A percentile compares a stretch with the other conserved stretches of the same genome.
These are phyloP conservation scores for Polyommatus iphigenia DNA, from an alignment of 2,888 invertebrate species.

Conservation along the genomic window DNA sequence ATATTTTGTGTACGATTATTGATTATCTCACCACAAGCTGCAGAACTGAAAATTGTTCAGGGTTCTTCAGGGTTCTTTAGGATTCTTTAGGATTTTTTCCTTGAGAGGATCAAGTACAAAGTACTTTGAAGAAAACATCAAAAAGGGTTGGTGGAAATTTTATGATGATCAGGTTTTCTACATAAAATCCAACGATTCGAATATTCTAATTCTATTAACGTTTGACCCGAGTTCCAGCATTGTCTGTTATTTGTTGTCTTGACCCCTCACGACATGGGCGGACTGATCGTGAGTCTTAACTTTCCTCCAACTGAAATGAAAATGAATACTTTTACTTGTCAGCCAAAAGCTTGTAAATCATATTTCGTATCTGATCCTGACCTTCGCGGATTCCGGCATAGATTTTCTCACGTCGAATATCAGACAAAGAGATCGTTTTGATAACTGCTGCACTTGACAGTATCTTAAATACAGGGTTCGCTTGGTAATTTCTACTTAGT, in stretches of 20 bases:
- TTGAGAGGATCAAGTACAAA: neutral
- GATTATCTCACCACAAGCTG: too few relatives aligned
- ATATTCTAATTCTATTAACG: slow-evolving; percentile 57
- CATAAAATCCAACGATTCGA: slow-evolving; percentile 44
- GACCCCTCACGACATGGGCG: slow-evolving; percentile 68
- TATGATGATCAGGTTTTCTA: neutral
- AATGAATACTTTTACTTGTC: slow-evolving; percentile 35
- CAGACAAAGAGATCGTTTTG: neutral
- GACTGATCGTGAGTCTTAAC: slow-evolving; percentile 49
- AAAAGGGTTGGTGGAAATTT: neutral
- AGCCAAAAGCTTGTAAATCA: slow-evolving; percentile 23
- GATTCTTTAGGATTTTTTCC: neutral
- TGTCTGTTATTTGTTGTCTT: slow-evolving; percentile 52
- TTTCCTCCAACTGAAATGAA: slow-evolving; percentile 35
- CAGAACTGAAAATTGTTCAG: neutral
- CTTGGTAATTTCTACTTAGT: neutral
- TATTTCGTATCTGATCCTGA: slow-evolving; percentile 17
- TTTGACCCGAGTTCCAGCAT: slow-evolving; percentile 30
- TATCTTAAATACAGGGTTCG: neutral
- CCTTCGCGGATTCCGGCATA: slow-evolving; percentile 19
- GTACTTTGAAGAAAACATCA: neutral
- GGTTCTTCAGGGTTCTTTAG: neutral
- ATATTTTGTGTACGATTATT: too few relatives aligned
- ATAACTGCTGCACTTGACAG: neutral
- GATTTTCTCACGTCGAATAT: slow-evolving; percentile 1